Evolutionary conservation across 2,888 invertebrate species (phyloP).

Genomic region (Pantelozetes paolii): DNA sequence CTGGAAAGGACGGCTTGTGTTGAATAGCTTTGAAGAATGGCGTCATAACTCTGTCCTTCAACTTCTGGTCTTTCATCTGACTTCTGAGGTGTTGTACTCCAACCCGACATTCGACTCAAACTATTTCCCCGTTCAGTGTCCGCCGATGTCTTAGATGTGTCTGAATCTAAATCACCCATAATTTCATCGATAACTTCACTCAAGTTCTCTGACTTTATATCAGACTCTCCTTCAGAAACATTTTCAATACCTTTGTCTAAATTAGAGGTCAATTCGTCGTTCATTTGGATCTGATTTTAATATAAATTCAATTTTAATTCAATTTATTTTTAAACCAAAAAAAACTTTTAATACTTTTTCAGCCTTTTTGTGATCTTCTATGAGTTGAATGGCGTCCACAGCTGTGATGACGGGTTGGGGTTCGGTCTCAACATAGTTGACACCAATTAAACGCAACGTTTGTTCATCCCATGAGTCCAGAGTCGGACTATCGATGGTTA

Average conservation of each 20-base stretch:
- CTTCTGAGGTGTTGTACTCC: conserved; percentile 45
- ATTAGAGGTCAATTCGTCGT: neutral
- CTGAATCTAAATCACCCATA: conserved; percentile 37
- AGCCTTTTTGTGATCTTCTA: conserved; percentile 38
- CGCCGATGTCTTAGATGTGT: conserved; percentile 26
- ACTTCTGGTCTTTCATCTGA: conserved; percentile 39
- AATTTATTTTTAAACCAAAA: neutral
- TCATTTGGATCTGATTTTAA: conserved; percentile 1
- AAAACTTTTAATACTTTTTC: neutral
- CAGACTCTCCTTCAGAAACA: neutral
- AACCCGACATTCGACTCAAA: conserved; percentile 46
- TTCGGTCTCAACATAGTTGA: conserved; percentile 64
- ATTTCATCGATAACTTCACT: conserved; percentile 14
- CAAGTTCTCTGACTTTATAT: conserved; percentile 9
- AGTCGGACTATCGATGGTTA: conserved; percentile 44
- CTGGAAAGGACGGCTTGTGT: conserved; percentile 41
- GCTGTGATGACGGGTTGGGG: conserved; percentile 47
- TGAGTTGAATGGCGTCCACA: conserved; percentile 47
- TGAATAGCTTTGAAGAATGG: conserved; percentile 60
- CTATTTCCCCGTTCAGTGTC: conserved; percentile 46
- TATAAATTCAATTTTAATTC: neutral
- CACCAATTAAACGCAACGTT: conserved; percentile 74
- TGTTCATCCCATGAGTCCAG: conserved; percentile 83
- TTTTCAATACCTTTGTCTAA: neutral
- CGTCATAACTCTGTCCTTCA: conserved; percentile 56